A percentile compares a stretch with the other conserved stretches of the same genome.
phyloP scores from a whole-genome alignment of 2,888 invertebrate species.

The Griposia aprilina region DNA sequence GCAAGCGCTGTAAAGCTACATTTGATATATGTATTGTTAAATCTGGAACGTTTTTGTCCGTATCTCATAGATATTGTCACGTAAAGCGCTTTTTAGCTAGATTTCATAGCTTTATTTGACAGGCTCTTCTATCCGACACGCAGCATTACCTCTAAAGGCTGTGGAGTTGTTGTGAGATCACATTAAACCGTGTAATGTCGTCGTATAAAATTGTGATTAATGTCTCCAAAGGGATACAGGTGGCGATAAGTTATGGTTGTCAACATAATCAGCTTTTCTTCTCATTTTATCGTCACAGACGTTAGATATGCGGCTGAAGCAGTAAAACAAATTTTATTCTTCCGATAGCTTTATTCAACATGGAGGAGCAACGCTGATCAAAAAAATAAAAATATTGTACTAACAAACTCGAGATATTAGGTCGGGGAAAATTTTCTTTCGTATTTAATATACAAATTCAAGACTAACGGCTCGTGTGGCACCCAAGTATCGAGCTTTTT shows the following conservation, averaged over 20 bases:
- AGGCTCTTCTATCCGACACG: conserved; percentile 1
- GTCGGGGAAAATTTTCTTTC: too few species aligned
- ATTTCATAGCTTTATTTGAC: conserved; percentile 12
- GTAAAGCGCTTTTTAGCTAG: conserved; percentile 23
- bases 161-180: conserved; percentile 40
- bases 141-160: conserved; percentile 7
- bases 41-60: neutral
- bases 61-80: neutral
- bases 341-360: conserved; percentile 30
- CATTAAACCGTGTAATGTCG: conserved; percentile 54
- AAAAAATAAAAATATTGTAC: too few species aligned
- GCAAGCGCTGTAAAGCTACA: conserved; percentile 57
- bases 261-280: conserved; percentile 64
- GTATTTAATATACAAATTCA: too few species aligned
- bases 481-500: too few species aligned
- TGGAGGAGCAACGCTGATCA: neutral
- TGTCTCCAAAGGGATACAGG: conserved; percentile 46
- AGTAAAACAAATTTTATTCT: conserved; percentile 47
- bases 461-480: too few species aligned
- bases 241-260: conserved; percentile 60
- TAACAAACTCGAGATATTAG: neutral
- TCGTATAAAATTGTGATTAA: conserved; percentile 60
- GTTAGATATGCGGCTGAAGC: conserved; percentile 47
- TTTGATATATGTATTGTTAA: conserved; percentile 11
- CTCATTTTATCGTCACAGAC: conserved; percentile 47